These are phyloP conservation scores for Drosophila asahinai DNA, from an alignment of 1,140 invertebrate genomes.

Conservation along the genomic window DNA sequence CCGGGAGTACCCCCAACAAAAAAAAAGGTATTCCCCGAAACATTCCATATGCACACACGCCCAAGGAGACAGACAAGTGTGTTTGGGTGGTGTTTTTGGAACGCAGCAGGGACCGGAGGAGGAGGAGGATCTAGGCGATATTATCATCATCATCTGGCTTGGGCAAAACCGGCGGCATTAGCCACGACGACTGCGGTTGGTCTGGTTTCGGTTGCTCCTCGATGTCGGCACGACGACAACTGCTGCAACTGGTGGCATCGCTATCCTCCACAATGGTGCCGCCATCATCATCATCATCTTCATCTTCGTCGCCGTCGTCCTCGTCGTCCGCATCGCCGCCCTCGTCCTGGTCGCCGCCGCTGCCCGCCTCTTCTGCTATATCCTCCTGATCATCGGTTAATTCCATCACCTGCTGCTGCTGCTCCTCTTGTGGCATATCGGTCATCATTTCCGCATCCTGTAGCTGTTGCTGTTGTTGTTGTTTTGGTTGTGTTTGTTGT, in stretches of 20 bases:
- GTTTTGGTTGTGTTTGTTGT: slow-evolving; percentile 5
- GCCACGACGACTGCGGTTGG: slow-evolving; percentile 9
- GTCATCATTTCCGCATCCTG: slow-evolving; percentile 57
- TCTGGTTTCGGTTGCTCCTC: slow-evolving; percentile 46
- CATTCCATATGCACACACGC: not conserved
- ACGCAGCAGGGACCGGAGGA: not conserved
- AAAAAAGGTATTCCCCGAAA: not conserved
- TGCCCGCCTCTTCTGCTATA: not conserved
- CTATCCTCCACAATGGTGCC: slow-evolving; percentile 71
- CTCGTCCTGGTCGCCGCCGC: not conserved
- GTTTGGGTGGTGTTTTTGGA: slow-evolving; percentile 16
- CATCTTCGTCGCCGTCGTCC: slow-evolving; percentile 7
- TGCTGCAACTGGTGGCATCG: slow-evolving; percentile 75
- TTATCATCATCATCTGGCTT: slow-evolving; percentile 1
- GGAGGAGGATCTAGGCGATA: not conserved
- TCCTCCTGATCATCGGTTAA: slow-evolving; percentile 16
- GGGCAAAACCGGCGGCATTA: not conserved
- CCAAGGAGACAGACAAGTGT: slow-evolving; percentile 1
- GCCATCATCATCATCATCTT: slow-evolving; percentile 54
- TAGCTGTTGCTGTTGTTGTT: slow-evolving; percentile 9
- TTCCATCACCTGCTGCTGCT: slow-evolving; percentile 18
- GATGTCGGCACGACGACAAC: slow-evolving; percentile 62
- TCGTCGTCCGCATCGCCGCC: not conserved
- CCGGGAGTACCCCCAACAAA: not conserved
- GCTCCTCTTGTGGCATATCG: slow-evolving; percentile 10